Evolutionary conservation across 2,113 vertebrate species (phyloP), one percentile per base, ranked within the genome.

Genomic region (Dunckerocampus dactyliophorus): DNA sequence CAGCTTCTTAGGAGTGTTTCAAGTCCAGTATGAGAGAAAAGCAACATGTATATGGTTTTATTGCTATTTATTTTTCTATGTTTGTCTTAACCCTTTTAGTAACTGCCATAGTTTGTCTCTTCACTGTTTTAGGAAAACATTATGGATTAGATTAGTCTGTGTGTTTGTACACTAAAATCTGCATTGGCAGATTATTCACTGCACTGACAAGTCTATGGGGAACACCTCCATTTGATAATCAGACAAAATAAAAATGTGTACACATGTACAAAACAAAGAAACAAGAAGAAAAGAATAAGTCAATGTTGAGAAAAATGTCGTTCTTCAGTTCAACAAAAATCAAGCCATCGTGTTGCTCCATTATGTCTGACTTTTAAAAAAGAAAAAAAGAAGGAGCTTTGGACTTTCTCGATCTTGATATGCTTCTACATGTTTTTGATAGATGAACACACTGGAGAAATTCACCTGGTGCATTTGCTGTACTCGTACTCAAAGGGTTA

Each of bases 61-160:
- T 70, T 81, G 72, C 73, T 79, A 57, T 75, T 87, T 86, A 77
- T 83, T 83, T 85, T 84, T 83, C 69, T 85, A 85, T 86, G 82
- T 69, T 82, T 81, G 87, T 83, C 85, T 88, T 89, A 88, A 88
- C 80, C 88, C 78, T 83, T 82, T 85, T 65, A 83, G 79, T 75
- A 81, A 81, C 59, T 17, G 48, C 56, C 77, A 72, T 70, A 53
- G 62, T 68, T 50, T 22, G 45, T 20, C 64, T 77, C 57, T 63
- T 77, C 77, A 70, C 66, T 55, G 53, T 67, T 75, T 72, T 65
- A 68, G 62, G 61, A 31, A 54, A 52, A 58, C 43, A 20, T 60
- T 60, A 57, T 70, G 28, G 65, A 66, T 69, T 66, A 63, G 65
- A 74, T 28, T 62, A 49, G 54, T 57, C 47, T 58, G 34, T 72